Evolutionary conservation across 2,113 vertebrate genomes (phyloP), one percentile per base, ranked within the genome.

Genomic region (Neolamprologus hecqui): DNA sequence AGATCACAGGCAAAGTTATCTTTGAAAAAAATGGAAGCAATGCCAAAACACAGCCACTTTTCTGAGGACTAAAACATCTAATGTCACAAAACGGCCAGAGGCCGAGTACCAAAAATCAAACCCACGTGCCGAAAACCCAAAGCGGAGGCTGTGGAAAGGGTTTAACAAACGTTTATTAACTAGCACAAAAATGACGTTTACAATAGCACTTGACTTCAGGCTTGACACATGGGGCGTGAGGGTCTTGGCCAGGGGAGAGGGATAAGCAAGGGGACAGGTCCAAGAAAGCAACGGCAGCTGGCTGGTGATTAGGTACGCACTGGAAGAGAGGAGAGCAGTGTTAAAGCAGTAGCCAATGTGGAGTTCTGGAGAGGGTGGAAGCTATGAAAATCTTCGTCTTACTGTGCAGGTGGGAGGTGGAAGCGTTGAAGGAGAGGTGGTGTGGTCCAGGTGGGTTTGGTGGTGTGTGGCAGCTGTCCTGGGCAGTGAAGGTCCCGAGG

Each of bases 1-100:
- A 73, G 54, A 89, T 83, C 79, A 84, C 54, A 92, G 75, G 40
- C 57, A 7, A 81, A 87, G 84, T 90, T 73, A 58, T 85, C 60
- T 28, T 58, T 85, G 88, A 81, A 83, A 81, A 83, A 84, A 89
- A 84, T 21, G 14, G 42, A 88, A 86, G 80, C 40, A 3, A 17
- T 37, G 58, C 57, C 37, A 51, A 81, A 77, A 40, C 31, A 31
- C 26, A 37, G 42, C 14, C 10, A 26, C 80, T 51, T 68, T 89
- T 55, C 35, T 54, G 17, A 82, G 35, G 33, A 81, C 26, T 12
- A 13, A 33, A 28, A 23, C 26, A 3, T 14, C 23, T 9, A 31
- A 0, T 31, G 57, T 17, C 26, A 60, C 14, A 31, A 60, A 60
- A 60, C 5, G 3, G 26, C 26, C 26, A 0, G 14, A 58, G 26